Base-by-base conservation (phyloP, 2,113 vertebrate species). In the Oreocharis arfaki region DNA sequence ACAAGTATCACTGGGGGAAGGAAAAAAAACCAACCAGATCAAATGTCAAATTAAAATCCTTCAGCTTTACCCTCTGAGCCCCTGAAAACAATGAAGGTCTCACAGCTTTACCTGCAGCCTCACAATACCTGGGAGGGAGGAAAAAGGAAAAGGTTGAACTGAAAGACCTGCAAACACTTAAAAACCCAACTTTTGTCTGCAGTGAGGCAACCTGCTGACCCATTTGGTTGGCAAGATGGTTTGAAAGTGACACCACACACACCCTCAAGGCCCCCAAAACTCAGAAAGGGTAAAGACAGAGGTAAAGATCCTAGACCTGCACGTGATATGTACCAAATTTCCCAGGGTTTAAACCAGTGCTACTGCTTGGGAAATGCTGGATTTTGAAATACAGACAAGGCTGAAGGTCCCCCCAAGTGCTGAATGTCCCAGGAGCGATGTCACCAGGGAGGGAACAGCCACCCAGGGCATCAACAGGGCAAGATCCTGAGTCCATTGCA, bases 361-460 rank as follows among this genome's bases (percentile, higher is more conserved):
- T 60, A n/a, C 41, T 47, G 19, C n/a, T 52, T 28, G 16, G 47
- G 47, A 26, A 57, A 44, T 2, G 16, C 50, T 21, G 30, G 30
- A 24, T 56, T 41, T 27, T 35, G 53, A 70, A 8, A 33, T 11
- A 37, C 0, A 0, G 27, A 59, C 10, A 5, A 21, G 32, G 63
- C 7, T 83, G 89, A 55, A 15, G 26, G 52, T 49, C 15, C 14
- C 26, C 19, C n/a, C 10, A 14, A 28, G 10, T 2, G 13, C 0
- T 46, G 55, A 49, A 41, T 60, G 89, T 37, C 41, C 67, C 9
- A 4, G 37, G n/a, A 60, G 55, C 0, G 0, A 39, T 32, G 21
- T 18, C 1, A 0, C 16, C 11, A 10, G 24, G 28, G 14, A 3
- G 52, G 17, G 23, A 56, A 85, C 0, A 0, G 24, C 55, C n/a